A percentile compares a stretch with the other conserved stretches of the same genome.
phyloP scores from a whole-genome alignment of 2,113 vertebrate genomes.

The Hippolais icterina region DNA sequence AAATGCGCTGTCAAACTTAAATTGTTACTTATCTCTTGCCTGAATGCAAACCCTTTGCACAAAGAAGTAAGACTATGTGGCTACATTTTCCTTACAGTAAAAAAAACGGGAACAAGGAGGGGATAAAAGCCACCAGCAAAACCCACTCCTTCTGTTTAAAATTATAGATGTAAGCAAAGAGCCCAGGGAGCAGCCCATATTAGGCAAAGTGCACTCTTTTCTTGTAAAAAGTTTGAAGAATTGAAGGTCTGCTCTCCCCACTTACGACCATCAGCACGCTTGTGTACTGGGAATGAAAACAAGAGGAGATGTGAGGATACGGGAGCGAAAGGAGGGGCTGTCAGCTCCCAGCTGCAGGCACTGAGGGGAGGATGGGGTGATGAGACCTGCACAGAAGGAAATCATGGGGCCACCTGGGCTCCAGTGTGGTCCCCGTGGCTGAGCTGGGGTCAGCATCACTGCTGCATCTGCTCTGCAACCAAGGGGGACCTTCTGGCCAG shows the following conservation, averaged over 20 bases:
- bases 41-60: neutral
- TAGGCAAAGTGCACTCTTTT: constrained; percentile 75
- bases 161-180: constrained; percentile 69
- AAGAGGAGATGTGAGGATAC: constrained; percentile 44
- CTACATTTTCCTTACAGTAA: constrained; percentile 20
- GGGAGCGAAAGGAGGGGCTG: neutral
- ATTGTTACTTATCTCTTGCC: neutral
- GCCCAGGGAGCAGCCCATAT: constrained; percentile 70
- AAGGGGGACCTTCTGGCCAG: neutral
- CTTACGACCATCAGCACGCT: neutral
- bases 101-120: constrained; percentile 33
- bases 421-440: fast-evolving
- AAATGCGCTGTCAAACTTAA: neutral
- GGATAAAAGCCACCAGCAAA: constrained; percentile 52
- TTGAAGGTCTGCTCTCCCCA: constrained; percentile 59
- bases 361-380: neutral
- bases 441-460: neutral
- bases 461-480: fast-evolving
- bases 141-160: constrained; percentile 70
- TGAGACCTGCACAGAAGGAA: neutral
- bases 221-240: constrained; percentile 75
- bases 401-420: neutral
- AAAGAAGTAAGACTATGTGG: neutral
- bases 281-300: constrained; percentile 64
- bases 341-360: neutral